Percentiles rank a stretch among this genome's conserved stretches.
phyloP scores from a whole-genome alignment of 2,888 invertebrate genomes.

The Steinernema carpocapsae region DNA sequence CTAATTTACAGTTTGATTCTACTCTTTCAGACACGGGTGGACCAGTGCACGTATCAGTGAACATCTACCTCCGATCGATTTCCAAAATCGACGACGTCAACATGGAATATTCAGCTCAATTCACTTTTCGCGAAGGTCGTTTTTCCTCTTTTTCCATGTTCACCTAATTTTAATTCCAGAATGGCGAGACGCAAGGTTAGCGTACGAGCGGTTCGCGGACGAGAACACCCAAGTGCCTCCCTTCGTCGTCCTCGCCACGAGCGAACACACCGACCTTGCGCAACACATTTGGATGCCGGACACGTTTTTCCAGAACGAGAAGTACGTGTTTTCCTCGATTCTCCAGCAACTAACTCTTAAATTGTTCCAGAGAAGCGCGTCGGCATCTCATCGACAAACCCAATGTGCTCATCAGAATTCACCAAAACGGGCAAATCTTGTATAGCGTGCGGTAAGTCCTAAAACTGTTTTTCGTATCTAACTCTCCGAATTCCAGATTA shows the following conservation, averaged over 20 bases:
- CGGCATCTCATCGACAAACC: conserved; percentile 70
- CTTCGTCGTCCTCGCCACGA: conserved; percentile 66
- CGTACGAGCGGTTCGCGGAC: conserved; percentile 64
- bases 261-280: conserved; percentile 63
- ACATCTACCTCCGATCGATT: conserved; percentile 66
- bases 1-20: too few species aligned
- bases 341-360: too few species aligned
- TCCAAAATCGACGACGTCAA: conserved; percentile 68
- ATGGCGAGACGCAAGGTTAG: conserved; percentile 86
- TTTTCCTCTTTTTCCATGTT: conserved; percentile 35
- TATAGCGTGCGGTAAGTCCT: conserved; percentile 53
- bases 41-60: conserved; percentile 67
- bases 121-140: conserved; percentile 70
- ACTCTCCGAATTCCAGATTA: conserved; percentile 75
- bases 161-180: conserved; percentile 94
- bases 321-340: too few species aligned
- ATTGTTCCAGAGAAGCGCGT: conserved; percentile 78
- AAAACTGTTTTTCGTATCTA: neutral
- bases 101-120: conserved; percentile 90
- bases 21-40: conserved; percentile 73
- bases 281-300: conserved; percentile 69
- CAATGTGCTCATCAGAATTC: conserved; percentile 91
- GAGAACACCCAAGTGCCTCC: conserved; percentile 63
- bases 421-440: conserved; percentile 70
- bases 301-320: conserved; percentile 78